phyloP scores from a whole-genome alignment of 2,113 vertebrate genomes.

The Pan troglodytes region NHGRI_mPanTro3-v2.1_pri NC_072412.2:43931001-43931500 shows the following conservation, averaged over 20 bases:
- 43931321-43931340: background rate
- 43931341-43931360: background rate
- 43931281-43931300: background rate
- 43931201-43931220: background rate
- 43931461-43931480: background rate
- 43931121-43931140: background rate
- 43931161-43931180: background rate
- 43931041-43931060: background rate
- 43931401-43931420: background rate
- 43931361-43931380: background rate
- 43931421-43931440: too few relatives aligned
- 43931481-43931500: background rate
- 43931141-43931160: background rate
- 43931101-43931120: background rate
- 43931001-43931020: slow-evolving; percentile 6
- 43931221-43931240: background rate
- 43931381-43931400: background rate
- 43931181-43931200: background rate
- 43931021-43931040: background rate
- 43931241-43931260: background rate
- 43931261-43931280: background rate
- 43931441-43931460: background rate
- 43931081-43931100: background rate
- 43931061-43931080: background rate
- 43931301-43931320: background rate